Base-by-base conservation (phyloP, 2,888 invertebrate genomes). In the Pristionchus maxplancki region DNA sequence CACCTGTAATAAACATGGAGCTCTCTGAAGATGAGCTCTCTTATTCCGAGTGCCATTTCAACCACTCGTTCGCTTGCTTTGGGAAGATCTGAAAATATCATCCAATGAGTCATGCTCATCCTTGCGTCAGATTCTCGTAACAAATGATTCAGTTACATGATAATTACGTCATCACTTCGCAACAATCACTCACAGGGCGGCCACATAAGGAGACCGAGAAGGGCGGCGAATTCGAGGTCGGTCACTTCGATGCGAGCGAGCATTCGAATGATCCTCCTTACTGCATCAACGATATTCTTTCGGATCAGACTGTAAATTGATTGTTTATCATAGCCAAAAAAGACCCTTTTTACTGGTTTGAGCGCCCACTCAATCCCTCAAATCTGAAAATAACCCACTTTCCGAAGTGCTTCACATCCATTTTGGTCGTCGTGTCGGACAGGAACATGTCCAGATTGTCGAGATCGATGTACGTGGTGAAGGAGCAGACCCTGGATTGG, bases 221-320 rank as follows among this genome's bases (percentile, higher is more conserved):
- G 88, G 17, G 90, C 90, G 1, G 89, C 90, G 58, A 88, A 89
- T 71, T 90, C 90, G 40, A 89, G 87, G 1, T 90, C 90, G 48
- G 48, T 83, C 31, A 82, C 82, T 40, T 88, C 82, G 15, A 82
- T 67, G 50, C 83, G 48, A 5, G 86, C 50, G 34, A 87, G 71
- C 86, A 87, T 87, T 71, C 86, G 86, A 11, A 87, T 58, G 34
- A 87, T 87, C 31, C 86, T n/a, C 28, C 86, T 24, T 5, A 87
- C 86, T 0, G 86, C 58, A 48, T 87, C 86, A 0, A 87, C 58
- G 48, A 87, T 71, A 24, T 87, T 87, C 71, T 87, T 87, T 1
- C 71, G 67, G 71, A 87, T 71, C 11, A 87, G 71, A 53, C 86
- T 87, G 48, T 1, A 85, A 83, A 24, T 31, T 20, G 20, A 37